Base-by-base conservation (phyloP, 2,888 invertebrate genomes). In the Oscheius sp. region DNA sequence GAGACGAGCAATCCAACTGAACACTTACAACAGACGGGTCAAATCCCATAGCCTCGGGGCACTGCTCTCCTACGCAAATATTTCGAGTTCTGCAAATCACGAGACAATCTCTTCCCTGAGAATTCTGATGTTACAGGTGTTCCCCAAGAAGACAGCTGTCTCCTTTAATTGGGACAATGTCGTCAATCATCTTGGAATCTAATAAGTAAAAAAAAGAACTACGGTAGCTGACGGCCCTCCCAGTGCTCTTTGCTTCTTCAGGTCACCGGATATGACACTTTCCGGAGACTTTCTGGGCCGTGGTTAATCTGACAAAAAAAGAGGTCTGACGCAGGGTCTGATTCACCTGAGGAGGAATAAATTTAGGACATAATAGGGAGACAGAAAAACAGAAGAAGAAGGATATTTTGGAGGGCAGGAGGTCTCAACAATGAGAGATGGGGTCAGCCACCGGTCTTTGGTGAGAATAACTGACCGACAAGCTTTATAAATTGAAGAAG, bases 31-130 rank as follows among this genome's bases (percentile, higher is more conserved):
- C 12, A 25, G 55, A n/a, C 35, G 35, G 35, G 35, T 35, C 35
- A 49, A 49, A 49, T 49, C 49, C 23, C 23, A 25, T 55, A 3
- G 55, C 55, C 55, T 52, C 55, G 55, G 55, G 55, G n/a, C 25
- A 2, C 3, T 3, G 13, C 55, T 9, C 55, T 23, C 55, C 55
- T 55, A 55, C 55, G 55, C 55, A 55, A 55, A 55, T 55, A 55
- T 25, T 25, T 55, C 25, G 25, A 25, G 55, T 7, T 21, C 21
- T 21, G 23, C 21, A 55, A 55, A 55, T 55, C 25, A 55, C 55
- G 55, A 55, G 55, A 25, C n/a, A 49, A 13, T 13, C 21, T 49
- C 49, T 49, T 49, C 49, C 49, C 16, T 18, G 25, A 23, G 21
- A 55, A 55, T 55, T 49, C 49, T 23, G 5, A 55, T 3, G 5